Evolutionary conservation across 1,140 invertebrate species (phyloP).

Genomic region (Melipona quadrifasciata): DNA sequence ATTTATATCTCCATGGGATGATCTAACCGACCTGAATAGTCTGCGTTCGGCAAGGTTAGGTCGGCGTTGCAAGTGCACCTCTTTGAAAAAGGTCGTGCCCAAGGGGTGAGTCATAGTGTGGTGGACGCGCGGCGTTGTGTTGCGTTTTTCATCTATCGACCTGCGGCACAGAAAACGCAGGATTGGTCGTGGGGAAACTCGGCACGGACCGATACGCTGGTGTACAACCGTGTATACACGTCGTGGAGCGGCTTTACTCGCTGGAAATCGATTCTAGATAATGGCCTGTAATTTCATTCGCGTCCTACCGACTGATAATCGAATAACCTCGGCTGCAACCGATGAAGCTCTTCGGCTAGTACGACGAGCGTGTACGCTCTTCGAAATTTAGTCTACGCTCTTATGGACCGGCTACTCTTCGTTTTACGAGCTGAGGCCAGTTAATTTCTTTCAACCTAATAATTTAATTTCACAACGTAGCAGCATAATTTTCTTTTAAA

Average conservation of each 20-base stretch:
- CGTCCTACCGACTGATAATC: slow-evolving; percentile 31
- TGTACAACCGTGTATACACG: not conserved
- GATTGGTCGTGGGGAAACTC: slow-evolving; percentile 42
- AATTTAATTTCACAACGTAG: not conserved
- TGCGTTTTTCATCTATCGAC: slow-evolving; percentile 64
- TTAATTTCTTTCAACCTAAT: not conserved
- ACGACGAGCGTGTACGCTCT: not conserved
- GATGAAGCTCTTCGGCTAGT: not conserved
- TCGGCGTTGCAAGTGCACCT: slow-evolving; percentile 45
- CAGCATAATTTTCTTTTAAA: too few relatives aligned
- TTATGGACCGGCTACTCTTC: not conserved
- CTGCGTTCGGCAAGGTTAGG: slow-evolving; percentile 25
- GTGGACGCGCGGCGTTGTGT: not conserved
- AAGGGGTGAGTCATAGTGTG: slow-evolving; percentile 55
- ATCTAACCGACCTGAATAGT: slow-evolving; percentile 24
- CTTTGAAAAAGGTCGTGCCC: slow-evolving; percentile 52
- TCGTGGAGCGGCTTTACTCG: not conserved
- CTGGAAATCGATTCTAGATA: slow-evolving; percentile 53
- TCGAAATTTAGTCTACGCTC: not conserved
- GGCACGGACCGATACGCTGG: not conserved
- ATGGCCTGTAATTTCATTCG: slow-evolving; percentile 60
- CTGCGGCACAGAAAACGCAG: slow-evolving; percentile 48
- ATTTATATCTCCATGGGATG: slow-evolving; percentile 26
- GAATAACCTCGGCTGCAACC: not conserved
- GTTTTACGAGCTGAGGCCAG: not conserved